Evolutionary conservation across 2,888 invertebrate genomes (phyloP).

Genomic region (Philonicus albiceps): DNA sequence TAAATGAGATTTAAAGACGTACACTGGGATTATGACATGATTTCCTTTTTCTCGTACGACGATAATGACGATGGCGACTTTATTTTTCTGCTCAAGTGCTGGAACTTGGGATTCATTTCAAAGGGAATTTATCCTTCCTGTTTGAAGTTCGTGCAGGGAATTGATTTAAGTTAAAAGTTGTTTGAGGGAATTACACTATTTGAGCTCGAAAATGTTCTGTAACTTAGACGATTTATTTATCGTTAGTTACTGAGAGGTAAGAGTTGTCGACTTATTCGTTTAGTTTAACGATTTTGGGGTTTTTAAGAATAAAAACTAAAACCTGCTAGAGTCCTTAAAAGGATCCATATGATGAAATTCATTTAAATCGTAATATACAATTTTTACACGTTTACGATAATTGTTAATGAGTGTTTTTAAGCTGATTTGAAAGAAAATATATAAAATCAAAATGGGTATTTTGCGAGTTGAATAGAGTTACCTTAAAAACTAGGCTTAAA

Average conservation of each 20-base stretch:
- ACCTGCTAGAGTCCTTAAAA: no score
- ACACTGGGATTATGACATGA: neutral
- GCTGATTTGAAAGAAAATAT: no score
- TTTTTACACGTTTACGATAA: no score
- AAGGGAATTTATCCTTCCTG: neutral
- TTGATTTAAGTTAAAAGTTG: neutral
- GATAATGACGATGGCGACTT: neutral
- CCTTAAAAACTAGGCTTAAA: no score
- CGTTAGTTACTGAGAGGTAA: neutral
- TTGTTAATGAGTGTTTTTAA: no score
- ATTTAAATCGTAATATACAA: no score
- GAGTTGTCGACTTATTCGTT: neutral
- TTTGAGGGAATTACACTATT: neutral
- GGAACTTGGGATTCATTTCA: neutral
- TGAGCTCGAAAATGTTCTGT: neutral
- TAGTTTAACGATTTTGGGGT: neutral
- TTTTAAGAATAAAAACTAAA: no score
- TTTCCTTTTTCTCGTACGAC: neutral
- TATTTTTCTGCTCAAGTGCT: neutral
- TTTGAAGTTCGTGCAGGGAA: neutral
- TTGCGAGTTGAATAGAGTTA: no score
- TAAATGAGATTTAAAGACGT: neutral
- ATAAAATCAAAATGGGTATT: no score
- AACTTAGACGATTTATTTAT: neutral
- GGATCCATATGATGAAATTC: no score